Base-by-base conservation (phyloP, 2,113 vertebrate species). In the Murina feae region DNA sequence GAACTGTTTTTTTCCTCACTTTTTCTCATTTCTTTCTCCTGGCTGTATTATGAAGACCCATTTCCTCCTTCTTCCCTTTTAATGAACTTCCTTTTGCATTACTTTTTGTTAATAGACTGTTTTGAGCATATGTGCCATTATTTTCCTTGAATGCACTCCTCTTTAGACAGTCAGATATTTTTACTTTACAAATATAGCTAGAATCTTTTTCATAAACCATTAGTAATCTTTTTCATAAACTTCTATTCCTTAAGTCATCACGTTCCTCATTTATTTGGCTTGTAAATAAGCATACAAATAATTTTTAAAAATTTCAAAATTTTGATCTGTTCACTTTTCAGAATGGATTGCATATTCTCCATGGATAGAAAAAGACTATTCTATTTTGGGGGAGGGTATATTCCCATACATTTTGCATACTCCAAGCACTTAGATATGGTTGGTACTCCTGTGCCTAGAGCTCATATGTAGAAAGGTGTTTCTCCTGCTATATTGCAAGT, bases 11-110 rank as follows among this genome's bases (percentile, higher is more conserved):
- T n/a, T 51, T n/a, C n/a, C 18, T 51, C 17, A 16, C 17, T 28
- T 90, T 94, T 78, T 92, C 35, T 78, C 18, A 66, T 79, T 93
- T 90, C 42, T 78, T 90, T 78, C 11, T 90, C 25, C 51, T 74
- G 51, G 78, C 44, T 93, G 3, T 75, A n/a, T 82, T 42, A n/a
- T 30, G 49, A 92, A 84, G 66, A 83, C 10, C 9, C 47, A 30
- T 69, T 93, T 89, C 32, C 91, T 75, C 35, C 49, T 90, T 90
- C 28, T 89, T 84, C 14, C 30, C 35, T 83, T 79, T 79, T 79
- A 85, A 85, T 71, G 53, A 92, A 58, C 78, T 93, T 93, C 21
- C 23, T 87, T 96, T 90, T 72, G 81, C 51, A 81, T 94, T 94
- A 89, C 28, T 91, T 95, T 65, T 86, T 32, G 39, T 51, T 83